Conservation (phyloP, 2,113 vertebrate genomes). For the Alethe diademata region DNA sequence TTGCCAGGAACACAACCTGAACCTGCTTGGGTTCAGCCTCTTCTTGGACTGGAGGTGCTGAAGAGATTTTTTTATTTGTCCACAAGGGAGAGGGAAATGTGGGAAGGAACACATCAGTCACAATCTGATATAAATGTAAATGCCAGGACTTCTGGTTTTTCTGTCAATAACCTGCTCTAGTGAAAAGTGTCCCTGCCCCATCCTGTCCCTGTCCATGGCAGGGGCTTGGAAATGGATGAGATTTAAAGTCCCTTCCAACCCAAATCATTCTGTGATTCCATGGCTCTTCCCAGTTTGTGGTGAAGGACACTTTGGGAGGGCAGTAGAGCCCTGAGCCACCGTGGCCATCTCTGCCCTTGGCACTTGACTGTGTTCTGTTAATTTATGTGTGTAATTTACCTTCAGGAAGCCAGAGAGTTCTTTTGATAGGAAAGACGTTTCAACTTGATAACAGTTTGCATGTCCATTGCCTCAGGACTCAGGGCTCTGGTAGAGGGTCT, state of each 20-base stretch:
- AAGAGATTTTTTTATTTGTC: background rate
- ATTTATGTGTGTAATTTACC: background rate
- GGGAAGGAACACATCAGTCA: background rate
- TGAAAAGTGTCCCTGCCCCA: background rate
- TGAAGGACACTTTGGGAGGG: background rate
- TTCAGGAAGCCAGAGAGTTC: background rate
- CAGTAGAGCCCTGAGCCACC: background rate
- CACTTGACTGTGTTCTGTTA: background rate
- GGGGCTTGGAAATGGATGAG: background rate
- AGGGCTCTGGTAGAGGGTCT: background rate
- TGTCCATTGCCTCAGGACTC: background rate
- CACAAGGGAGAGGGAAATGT: background rate
- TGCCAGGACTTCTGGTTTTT: background rate
- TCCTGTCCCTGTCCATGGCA: background rate
- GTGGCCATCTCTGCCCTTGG: background rate
- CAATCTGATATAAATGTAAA: background rate
- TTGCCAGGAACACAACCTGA: background rate
- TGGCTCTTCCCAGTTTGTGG: background rate
- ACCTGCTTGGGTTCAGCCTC: background rate
- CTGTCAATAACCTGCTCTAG: background rate
- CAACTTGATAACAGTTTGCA: background rate
- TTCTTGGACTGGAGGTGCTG: background rate
- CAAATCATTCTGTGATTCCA: background rate
- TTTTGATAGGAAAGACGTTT: background rate
- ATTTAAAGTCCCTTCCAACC: background rate